Percentiles rank a stretch among this genome's conserved stretches.
Conservation (phyloP, 2,113 vertebrate genomes). For the Lepidothrix coronata region DNA sequence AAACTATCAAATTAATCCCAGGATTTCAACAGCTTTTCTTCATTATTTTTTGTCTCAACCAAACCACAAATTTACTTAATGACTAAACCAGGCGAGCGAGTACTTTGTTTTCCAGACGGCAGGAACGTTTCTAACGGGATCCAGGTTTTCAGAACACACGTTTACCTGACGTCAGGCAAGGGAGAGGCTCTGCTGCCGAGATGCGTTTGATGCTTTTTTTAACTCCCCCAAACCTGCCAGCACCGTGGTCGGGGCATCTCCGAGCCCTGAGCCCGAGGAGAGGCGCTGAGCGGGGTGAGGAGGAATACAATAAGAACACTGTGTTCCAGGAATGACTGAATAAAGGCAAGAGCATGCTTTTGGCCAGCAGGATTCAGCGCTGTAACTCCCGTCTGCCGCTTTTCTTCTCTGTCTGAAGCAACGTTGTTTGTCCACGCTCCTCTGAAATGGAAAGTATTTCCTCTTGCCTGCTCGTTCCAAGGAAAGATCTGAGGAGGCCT, state of each 20-base stretch:
- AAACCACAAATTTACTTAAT: slow-evolving; percentile 74
- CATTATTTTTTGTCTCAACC: slow-evolving; percentile 70
- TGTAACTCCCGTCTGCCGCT: slow-evolving; percentile 8
- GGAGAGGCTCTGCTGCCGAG: background rate
- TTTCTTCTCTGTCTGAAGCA: slow-evolving; percentile 51
- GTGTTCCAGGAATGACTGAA: slow-evolving; percentile 62
- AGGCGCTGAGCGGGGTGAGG: background rate
- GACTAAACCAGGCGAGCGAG: slow-evolving; percentile 62
- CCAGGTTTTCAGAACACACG: slow-evolving; percentile 25
- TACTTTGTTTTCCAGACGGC: slow-evolving; percentile 62
- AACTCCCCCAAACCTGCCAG: background rate
- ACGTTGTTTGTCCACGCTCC: slow-evolving; percentile 28
- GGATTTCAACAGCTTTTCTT: slow-evolving; percentile 75
- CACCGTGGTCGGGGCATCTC: background rate
- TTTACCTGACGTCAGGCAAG: background rate
- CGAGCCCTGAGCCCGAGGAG: background rate
- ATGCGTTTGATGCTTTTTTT: background rate
- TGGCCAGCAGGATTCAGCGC: background rate
- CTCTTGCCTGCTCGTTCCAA: slow-evolving; percentile 26
- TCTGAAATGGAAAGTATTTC: slow-evolving; percentile 68
- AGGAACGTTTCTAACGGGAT: slow-evolving; percentile 53
- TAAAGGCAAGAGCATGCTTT: slow-evolving; percentile 51
- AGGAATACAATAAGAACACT: slow-evolving; percentile 60
- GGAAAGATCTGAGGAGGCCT: slow-evolving; percentile 47
- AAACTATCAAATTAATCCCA: slow-evolving; percentile 61